These are phyloP conservation scores for Nycteola revayana DNA, from an alignment of 2,888 invertebrate species.

Conservation along the genomic window DNA sequence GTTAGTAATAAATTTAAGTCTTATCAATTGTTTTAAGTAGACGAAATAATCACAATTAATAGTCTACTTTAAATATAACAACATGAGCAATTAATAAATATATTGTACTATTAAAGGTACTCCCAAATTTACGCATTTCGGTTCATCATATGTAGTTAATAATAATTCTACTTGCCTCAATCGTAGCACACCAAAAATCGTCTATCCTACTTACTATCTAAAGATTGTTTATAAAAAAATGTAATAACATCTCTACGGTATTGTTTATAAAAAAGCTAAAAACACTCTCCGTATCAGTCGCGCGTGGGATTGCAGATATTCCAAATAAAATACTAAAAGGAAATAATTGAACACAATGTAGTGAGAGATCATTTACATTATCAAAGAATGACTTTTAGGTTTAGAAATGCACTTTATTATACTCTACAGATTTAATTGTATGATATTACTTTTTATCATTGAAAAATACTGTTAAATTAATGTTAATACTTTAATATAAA, in stretches of 20 bases:
- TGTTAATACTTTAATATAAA: constrained; percentile 17
- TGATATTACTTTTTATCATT: too few species aligned
- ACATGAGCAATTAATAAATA: too few species aligned
- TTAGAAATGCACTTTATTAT: too few species aligned
- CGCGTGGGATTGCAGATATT: constrained; percentile 45
- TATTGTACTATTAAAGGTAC: too few species aligned
- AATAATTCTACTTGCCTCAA: constrained; percentile 8
- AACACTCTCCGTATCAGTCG: constrained; percentile 56
- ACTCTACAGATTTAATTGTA: too few species aligned
- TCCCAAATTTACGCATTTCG: too few species aligned
- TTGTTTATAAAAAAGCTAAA: constrained; percentile 59
- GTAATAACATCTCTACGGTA: constrained; percentile 52
- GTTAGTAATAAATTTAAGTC: too few species aligned
- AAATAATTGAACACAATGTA: constrained; percentile 49
- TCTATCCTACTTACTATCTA: constrained; percentile 48
- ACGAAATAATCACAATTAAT: too few species aligned
- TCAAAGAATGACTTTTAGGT: neutral
- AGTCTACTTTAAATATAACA: too few species aligned
- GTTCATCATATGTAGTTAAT: too few species aligned
- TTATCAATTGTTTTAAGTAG: too few species aligned
- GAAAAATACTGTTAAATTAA: constrained; percentile 13
- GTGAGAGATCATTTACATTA: constrained; percentile 40
- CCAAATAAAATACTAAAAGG: constrained; percentile 15
- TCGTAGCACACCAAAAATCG: constrained; percentile 9
- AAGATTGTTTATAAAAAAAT: constrained; percentile 53